These are phyloP conservation scores for Euproctis similis DNA, from an alignment of 2,888 invertebrate genomes.

Conservation along the genomic window DNA sequence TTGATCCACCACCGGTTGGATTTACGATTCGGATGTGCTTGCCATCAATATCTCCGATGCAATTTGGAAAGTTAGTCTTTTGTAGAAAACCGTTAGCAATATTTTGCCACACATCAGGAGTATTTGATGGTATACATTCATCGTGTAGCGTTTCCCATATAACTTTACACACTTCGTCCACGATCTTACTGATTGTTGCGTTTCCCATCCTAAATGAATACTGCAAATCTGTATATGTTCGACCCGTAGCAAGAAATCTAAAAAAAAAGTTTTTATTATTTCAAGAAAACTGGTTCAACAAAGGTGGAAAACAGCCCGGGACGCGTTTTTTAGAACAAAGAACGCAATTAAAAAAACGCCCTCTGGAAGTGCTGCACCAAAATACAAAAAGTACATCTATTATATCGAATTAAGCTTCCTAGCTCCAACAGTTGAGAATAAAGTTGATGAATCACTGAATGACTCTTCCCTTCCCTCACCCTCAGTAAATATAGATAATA, in stretches of 20 bases:
- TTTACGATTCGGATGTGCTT: slow-evolving; percentile 17
- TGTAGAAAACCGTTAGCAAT: slow-evolving; percentile 4
- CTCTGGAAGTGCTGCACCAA: slow-evolving; percentile 19
- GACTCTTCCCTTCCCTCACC: slow-evolving; percentile 1
- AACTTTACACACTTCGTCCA: slow-evolving; percentile 24
- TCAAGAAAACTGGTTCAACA: neutral
- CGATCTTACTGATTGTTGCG: slow-evolving; percentile 21
- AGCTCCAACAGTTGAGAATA: slow-evolving; percentile 13
- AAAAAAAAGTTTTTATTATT: slow-evolving; percentile 2
- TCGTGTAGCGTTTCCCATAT: slow-evolving; percentile 24
- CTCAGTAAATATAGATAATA: slow-evolving; percentile 6
- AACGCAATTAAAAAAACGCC: slow-evolving; percentile 12
- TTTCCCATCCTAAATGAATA: slow-evolving; percentile 30
- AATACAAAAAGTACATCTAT: slow-evolving; percentile 16
- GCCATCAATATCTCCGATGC: slow-evolving; percentile 15
- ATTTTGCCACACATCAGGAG: slow-evolving; percentile 1
- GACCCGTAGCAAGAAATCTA: slow-evolving; percentile 9
- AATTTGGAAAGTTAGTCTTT: slow-evolving; percentile 10
- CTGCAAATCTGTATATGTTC: slow-evolving; percentile 27
- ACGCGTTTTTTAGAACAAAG: slow-evolving; percentile 16
- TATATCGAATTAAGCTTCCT: slow-evolving; percentile 20
- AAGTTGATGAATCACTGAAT: slow-evolving; percentile 14
- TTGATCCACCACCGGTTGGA: slow-evolving; percentile 9
- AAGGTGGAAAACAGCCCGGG: slow-evolving; percentile 17
- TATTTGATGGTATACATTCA: slow-evolving; percentile 13